phyloP scores from a whole-genome alignment of 2,113 vertebrate species.

The Otolemur garnettii region DNA sequence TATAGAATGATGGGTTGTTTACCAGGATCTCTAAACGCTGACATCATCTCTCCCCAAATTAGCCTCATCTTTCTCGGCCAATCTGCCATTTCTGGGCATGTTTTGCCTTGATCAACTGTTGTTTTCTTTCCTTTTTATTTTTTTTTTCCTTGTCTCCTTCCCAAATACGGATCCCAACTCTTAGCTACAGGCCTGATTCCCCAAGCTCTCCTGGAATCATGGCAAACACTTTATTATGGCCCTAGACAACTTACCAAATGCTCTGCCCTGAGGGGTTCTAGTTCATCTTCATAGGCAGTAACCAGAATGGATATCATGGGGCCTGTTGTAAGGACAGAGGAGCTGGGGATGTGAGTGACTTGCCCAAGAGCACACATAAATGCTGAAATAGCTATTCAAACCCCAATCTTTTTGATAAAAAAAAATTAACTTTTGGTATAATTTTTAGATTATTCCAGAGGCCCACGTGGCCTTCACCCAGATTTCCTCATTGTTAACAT shows the following conservation, averaged over 20 bases:
- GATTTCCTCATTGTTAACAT: neutral
- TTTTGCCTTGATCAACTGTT: neutral
- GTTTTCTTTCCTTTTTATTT: neutral
- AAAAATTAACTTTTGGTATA: neutral
- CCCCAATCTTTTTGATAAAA: neutral
- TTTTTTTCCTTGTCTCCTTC: neutral
- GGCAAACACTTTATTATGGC: fast-evolving
- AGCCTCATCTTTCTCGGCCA: neutral
- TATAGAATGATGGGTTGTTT: neutral
- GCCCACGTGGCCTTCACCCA: neutral
- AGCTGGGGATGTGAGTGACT: neutral
- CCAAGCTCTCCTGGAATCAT: neutral
- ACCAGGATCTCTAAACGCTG: neutral
- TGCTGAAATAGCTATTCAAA: neutral
- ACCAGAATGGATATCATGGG: fast-evolving
- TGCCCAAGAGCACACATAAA: neutral
- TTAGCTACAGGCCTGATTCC: neutral
- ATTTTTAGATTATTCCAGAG: neutral
- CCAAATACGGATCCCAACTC: neutral
- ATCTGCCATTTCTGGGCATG: neutral
- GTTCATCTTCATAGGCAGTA: neutral
- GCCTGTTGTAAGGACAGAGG: neutral
- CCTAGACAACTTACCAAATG: neutral
- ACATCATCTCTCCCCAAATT: neutral
- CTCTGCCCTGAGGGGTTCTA: fast-evolving